Conservation (phyloP, 2,888 invertebrate genomes). For the Agriotes lineatus region DNA sequence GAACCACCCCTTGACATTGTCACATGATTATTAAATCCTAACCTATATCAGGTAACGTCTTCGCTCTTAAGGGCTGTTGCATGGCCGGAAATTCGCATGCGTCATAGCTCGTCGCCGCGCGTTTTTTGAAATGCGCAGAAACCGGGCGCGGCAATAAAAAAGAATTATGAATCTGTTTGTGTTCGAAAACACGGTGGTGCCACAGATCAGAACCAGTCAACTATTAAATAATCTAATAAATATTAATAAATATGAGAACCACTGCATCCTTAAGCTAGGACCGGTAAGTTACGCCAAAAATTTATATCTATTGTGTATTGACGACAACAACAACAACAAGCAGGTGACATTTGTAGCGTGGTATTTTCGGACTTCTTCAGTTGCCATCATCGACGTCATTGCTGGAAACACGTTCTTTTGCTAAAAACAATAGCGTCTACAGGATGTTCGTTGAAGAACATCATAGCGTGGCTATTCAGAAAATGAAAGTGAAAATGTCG, state of each 20-base stretch:
- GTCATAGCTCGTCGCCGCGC: not conserved
- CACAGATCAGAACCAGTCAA: not conserved
- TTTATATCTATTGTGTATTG: conserved; percentile 19
- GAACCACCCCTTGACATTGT: no score
- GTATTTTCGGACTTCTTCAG: conserved; percentile 13
- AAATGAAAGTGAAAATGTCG: no score
- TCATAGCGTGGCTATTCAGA: no score
- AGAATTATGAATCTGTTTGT: conserved; percentile 12
- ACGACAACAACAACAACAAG: conserved; percentile 20
- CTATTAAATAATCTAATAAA: conserved; percentile 25
- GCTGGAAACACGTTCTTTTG: conserved; percentile 4
- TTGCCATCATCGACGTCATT: conserved; percentile 3
- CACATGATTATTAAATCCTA: no score
- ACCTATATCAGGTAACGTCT: no score
- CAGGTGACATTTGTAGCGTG: conserved; percentile 28
- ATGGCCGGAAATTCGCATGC: not conserved
- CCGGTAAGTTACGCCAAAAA: conserved; percentile 16
- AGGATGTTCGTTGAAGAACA: no score
- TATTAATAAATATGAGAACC: conserved; percentile 22
- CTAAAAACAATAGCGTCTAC: not conserved
- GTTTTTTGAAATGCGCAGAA: not conserved
- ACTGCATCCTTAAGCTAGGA: conserved; percentile 22
- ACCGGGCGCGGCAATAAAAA: not conserved
- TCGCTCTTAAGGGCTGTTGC: no score
- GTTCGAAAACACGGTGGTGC: conserved; percentile 2